Base-by-base conservation (phyloP, 2,113 vertebrate genomes). In the Phoxinus phoxinus region DNA sequence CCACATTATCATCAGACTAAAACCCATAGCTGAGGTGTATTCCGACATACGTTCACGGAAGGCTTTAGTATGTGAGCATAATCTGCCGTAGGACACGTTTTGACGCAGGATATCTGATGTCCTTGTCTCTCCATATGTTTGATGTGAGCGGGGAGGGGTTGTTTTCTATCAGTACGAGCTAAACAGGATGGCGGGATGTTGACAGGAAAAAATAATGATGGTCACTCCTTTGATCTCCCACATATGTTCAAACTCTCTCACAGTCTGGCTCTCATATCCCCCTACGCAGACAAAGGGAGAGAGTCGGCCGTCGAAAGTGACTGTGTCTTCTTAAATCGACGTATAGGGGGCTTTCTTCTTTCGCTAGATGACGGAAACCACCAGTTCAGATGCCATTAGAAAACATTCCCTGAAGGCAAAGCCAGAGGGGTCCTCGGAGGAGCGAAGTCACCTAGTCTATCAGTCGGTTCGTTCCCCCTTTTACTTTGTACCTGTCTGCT, bases 161-260 rank as follows among this genome's bases (percentile, higher is more conserved):
- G 67, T 79, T 87, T 37, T 82, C 77, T 27, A 84, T 87, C 82
- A 78, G 76, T 86, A 81, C 30, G 25, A 73, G 82, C 82, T 81
- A 86, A 65, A 80, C 56, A 84, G 81, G 86, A 86, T 75, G 84
- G 75, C 81, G 74, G 80, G 48, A 85, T 87, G 79, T 84, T 89
- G 88, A 89, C 84, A 87, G 84, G 80, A 87, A 87, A 84, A 83
- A 74, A 88, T 75, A 87, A 81, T 84, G 79, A 89, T 44, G 73
- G 86, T 73, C 86, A 84, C 76, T 65, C 58, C 65, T 89, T 78
- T 86, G 86, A 87, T 89, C 86, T 85, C 59, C 27, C 79, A 74
- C 85, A 67, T 86, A 85, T 84, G 84, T 79, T 89, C 71, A 76
- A 59, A 67, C 81, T 86, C 76, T 81, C 58, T 61, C 30, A 67